Conservation (phyloP, 2,113 vertebrate genomes). For the Haliaeetus leucogaster region DNA sequence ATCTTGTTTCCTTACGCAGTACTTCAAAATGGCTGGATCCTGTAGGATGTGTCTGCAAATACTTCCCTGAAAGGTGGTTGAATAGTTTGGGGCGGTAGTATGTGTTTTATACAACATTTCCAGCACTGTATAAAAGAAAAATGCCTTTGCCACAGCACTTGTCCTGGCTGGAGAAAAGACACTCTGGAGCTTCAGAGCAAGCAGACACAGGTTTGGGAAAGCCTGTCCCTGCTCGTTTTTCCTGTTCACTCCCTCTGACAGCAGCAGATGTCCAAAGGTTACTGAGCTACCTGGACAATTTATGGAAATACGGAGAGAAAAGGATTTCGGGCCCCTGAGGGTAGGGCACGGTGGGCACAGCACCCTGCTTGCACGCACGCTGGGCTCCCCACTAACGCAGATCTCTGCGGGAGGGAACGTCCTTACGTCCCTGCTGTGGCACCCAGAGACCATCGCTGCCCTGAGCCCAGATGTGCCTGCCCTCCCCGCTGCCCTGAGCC, state of each 20-base stretch:
- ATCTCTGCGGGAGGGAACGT: neutral
- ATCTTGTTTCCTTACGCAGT: neutral
- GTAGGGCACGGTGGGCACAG: neutral
- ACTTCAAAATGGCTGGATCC: neutral
- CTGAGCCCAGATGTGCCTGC: fast-evolving
- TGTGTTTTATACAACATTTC: neutral
- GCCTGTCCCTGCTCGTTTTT: neutral
- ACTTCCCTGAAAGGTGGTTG: neutral
- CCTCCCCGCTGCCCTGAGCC: neutral
- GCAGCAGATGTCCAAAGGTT: neutral
- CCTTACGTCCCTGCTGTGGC: fast-evolving
- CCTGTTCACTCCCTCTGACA: neutral
- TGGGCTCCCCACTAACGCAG: neutral
- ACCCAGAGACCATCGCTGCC: neutral
- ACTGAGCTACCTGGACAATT: neutral
- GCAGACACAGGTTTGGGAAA: neutral
- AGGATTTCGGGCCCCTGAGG: neutral
- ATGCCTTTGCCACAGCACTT: neutral
- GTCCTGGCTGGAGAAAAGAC: neutral
- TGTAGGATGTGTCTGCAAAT: neutral
- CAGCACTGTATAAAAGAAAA: neutral
- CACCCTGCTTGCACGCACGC: neutral
- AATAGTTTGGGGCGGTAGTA: neutral
- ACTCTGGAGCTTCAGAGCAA: neutral
- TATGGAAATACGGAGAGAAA: neutral